Evolutionary conservation across 2,797 vertebrate species (phyloP).

Genomic region (Chelidonichthys spinosus): DNA sequence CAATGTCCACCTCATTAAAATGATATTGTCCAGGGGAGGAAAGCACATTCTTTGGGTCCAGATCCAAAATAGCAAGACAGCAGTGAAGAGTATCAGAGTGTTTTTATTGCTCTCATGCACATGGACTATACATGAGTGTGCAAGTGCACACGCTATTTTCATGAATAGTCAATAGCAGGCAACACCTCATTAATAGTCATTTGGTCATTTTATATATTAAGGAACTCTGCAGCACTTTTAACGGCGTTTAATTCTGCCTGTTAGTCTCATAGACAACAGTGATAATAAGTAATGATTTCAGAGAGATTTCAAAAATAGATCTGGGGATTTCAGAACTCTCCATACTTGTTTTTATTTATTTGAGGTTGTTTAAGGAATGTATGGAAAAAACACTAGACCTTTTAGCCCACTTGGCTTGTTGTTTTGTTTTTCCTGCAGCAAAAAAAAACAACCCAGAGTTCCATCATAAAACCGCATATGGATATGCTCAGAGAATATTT

Average conservation of each 20-base stretch:
- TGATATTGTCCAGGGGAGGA: constrained; percentile 71
- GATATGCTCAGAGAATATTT: constrained; percentile 57
- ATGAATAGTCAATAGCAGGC: constrained; percentile 11
- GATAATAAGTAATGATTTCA: constrained; percentile 27
- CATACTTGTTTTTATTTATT: constrained; percentile 45
- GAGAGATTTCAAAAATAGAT: constrained; percentile 32
- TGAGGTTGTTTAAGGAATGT: constrained; percentile 29
- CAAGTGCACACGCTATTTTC: constrained; percentile 9
- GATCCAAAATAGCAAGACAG: constrained; percentile 54
- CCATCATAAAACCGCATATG: constrained; percentile 49
- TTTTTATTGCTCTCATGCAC: constrained; percentile 30
- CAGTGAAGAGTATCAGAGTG: constrained; percentile 32
- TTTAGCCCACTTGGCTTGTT: constrained; percentile 59
- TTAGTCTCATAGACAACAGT: constrained; percentile 33
- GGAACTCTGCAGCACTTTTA: background rate
- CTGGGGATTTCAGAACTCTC: constrained; percentile 18
- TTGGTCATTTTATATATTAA: background rate
- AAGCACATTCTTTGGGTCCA: constrained; percentile 55
- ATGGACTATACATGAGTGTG: constrained; percentile 14
- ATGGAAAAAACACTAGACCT: constrained; percentile 57
- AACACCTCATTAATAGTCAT: too few relatives aligned
- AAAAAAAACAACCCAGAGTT: constrained; percentile 51
- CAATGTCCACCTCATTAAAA: constrained; percentile 72
- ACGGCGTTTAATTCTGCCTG: constrained; percentile 3
- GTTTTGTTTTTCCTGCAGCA: constrained; percentile 56